phyloP scores from a whole-genome alignment of 2,113 vertebrate species.

The Brevimyrus niger region DNA sequence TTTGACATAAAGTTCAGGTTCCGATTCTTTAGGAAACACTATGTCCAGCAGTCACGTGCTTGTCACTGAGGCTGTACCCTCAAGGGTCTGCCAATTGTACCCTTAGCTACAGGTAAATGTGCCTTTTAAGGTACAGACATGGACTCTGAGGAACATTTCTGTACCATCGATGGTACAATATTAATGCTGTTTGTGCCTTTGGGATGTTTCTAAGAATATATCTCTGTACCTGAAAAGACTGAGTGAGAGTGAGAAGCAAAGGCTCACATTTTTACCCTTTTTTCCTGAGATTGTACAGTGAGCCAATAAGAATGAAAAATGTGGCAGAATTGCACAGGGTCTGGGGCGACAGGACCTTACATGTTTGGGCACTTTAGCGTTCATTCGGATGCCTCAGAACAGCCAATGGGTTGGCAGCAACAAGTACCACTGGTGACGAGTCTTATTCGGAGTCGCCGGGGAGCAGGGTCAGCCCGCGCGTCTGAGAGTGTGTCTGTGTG shows the following conservation, averaged over 20 bases:
- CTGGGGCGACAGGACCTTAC: background rate
- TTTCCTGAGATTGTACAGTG: background rate
- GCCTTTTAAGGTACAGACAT: no score
- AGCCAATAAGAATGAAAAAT: background rate
- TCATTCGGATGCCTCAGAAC: background rate
- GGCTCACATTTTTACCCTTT: no score
- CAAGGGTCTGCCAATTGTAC: no score
- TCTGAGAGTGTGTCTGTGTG: background rate
- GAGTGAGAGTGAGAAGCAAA: no score
- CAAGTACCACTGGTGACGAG: background rate
- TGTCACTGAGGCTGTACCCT: no score
- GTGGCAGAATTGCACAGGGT: background rate
- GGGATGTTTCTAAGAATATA: no score
- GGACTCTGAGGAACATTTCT: no score
- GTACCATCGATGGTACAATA: no score
- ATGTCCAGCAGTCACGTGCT: background rate
- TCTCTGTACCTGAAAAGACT: no score
- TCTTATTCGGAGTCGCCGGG: background rate
- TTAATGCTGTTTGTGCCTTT: no score
- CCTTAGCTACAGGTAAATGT: no score
- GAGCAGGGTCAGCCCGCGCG: background rate
- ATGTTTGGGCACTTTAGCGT: constrained; percentile 18
- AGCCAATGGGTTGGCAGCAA: background rate
- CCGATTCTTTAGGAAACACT: background rate
- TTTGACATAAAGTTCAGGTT: background rate